Conservation (phyloP, 1,140 invertebrate genomes). For the Drosophila saltans region DNA sequence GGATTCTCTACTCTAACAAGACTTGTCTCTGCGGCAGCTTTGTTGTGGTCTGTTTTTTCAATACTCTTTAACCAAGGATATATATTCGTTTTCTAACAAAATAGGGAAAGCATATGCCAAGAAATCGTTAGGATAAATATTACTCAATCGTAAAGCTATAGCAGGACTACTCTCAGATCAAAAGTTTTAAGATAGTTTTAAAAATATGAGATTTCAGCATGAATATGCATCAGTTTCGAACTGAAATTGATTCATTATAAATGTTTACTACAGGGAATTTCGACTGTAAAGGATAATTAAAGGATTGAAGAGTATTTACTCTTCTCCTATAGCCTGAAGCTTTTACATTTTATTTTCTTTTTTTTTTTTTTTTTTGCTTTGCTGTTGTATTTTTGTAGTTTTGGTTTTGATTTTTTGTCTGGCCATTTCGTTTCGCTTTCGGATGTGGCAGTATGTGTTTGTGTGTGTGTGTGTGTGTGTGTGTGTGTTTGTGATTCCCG, state of each 20-base stretch:
- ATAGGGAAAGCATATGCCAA: too few relatives aligned
- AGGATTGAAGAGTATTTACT: too few relatives aligned
- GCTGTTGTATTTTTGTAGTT: conserved; percentile 7
- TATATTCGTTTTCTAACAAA: not conserved
- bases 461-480: conserved; percentile 25
- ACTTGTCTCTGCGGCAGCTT: conserved; percentile 59
- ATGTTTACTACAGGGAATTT: too few relatives aligned
- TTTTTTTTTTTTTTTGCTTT: conserved; percentile 11
- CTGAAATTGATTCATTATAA: too few relatives aligned
- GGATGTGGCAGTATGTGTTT: conserved; percentile 25
- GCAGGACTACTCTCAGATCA: too few relatives aligned
- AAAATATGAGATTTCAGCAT: too few relatives aligned
- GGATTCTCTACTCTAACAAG: conserved; percentile 18
- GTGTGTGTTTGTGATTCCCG: conserved; percentile 22
- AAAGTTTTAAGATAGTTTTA: too few relatives aligned
- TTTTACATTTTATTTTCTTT: not conserved
- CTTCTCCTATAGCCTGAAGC: too few relatives aligned
- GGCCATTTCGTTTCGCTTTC: conserved; percentile 77
- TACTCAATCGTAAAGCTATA: too few relatives aligned
- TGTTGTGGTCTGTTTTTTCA: conserved; percentile 77
- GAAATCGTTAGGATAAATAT: too few relatives aligned
- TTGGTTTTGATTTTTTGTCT: conserved; percentile 36
- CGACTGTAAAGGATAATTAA: too few relatives aligned
- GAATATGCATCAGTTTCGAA: too few relatives aligned
- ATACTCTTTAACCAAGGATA: not conserved